A percentile compares a stretch with the other conserved stretches of the same genome.
Conservation (phyloP, 1,140 invertebrate genomes). For the Ips nitidus region DNA sequence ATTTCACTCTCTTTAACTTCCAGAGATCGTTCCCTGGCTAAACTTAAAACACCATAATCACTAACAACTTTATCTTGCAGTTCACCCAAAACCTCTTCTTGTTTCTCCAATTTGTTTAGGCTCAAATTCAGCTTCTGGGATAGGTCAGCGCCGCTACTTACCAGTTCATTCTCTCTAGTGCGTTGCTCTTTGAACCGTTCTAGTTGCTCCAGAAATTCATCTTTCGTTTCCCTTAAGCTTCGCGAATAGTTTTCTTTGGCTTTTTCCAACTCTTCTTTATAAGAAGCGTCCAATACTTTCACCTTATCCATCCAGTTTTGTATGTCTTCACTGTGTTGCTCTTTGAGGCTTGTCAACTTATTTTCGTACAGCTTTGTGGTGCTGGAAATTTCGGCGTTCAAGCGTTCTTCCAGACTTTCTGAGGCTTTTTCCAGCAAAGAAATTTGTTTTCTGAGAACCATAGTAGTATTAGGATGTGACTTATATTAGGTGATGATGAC, state of each 20-base stretch:
- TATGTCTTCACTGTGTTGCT: slow-evolving; percentile 48
- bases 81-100: slow-evolving; percentile 40
- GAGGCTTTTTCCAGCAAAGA: slow-evolving; percentile 53
- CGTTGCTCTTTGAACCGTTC: slow-evolving; percentile 54
- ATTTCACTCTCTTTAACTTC: slow-evolving; percentile 50
- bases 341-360: slow-evolving; percentile 46
- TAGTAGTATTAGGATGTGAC: no score
- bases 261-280: slow-evolving; percentile 52
- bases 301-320: slow-evolving; percentile 51
- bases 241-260: slow-evolving; percentile 51
- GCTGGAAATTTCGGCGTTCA: slow-evolving; percentile 51
- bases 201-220: slow-evolving; percentile 50
- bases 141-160: slow-evolving; percentile 52
- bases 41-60: slow-evolving; percentile 50
- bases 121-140: slow-evolving; percentile 52
- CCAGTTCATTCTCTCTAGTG: slow-evolving; percentile 48
- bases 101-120: slow-evolving; percentile 44
- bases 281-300: slow-evolving; percentile 46
- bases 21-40: slow-evolving; percentile 50
- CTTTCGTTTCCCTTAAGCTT: slow-evolving; percentile 45
- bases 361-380: slow-evolving; percentile 47
- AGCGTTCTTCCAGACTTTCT: slow-evolving; percentile 51
- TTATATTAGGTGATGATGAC: no score
- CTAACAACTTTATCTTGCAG: slow-evolving; percentile 46
- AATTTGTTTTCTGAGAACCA: slow-evolving; percentile 53